Evolutionary conservation across 2,113 vertebrate genomes (phyloP).

Genomic region (Tachysurus fulvidraco): DNA sequence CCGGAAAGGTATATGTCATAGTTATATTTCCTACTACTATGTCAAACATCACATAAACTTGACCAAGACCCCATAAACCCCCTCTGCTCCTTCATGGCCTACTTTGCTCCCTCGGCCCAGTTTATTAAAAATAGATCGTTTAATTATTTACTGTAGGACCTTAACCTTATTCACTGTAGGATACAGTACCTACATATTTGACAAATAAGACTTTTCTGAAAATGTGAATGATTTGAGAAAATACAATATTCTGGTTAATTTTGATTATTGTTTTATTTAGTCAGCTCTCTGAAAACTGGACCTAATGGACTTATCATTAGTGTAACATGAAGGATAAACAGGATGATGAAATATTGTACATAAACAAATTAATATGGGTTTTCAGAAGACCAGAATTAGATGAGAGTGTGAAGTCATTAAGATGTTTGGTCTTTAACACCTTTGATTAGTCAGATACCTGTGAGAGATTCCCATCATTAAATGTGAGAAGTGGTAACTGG

Average conservation of each 20-base stretch:
- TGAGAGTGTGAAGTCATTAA: constrained; percentile 24
- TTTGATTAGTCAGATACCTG: constrained; percentile 12
- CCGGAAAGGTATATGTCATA: neutral
- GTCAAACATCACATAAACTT: neutral
- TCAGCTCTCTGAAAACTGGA: no score
- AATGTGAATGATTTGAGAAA: neutral
- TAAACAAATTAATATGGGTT: neutral
- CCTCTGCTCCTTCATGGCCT: neutral
- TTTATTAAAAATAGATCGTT: no score
- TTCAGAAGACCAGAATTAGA: constrained; percentile 13
- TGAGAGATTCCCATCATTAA: constrained; percentile 4
- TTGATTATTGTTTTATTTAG: neutral
- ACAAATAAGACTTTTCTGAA: neutral
- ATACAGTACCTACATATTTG: neutral
- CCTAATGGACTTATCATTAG: no score
- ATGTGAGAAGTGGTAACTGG: neutral
- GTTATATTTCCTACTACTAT: neutral
- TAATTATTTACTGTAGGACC: neutral
- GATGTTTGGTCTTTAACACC: constrained; percentile 35
- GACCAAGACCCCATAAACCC: neutral
- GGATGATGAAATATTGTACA: constrained; percentile 14
- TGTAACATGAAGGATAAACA: neutral
- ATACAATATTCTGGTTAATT: neutral
- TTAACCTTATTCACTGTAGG: neutral
- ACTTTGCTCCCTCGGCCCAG: no score